Base-by-base conservation (phyloP, 2,113 vertebrate species). In the Coptodon bakossiorum region DNA sequence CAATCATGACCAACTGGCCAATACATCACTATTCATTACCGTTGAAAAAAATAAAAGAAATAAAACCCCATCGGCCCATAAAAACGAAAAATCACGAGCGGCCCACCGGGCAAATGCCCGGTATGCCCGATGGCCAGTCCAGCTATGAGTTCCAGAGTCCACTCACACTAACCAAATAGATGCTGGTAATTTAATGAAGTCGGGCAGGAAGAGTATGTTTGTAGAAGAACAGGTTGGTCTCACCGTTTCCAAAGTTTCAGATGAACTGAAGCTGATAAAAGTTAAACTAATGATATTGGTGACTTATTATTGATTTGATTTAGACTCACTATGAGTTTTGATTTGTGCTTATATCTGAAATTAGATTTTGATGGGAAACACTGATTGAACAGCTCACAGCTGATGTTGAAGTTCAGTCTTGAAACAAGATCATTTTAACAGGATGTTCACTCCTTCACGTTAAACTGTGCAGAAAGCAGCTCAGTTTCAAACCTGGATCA, bases 151-250 rank as follows among this genome's bases (percentile, higher is more conserved):
- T n/a, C n/a, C n/a, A n/a, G n/a, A n/a, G n/a, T n/a, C n/a, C n/a
- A n/a, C n/a, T n/a, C n/a, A n/a, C n/a, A n/a, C n/a, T n/a, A n/a
- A n/a, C n/a, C n/a, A n/a, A n/a, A n/a, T n/a, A n/a, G n/a, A n/a
- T n/a, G n/a, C n/a, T n/a, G n/a, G n/a, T n/a, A n/a, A n/a, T n/a
- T n/a, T n/a, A n/a, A n/a, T n/a, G n/a, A n/a, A n/a, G n/a, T n/a
- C 1, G 1, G 11, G 63, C 11, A 71, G n/a, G n/a, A 0, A 40
- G n/a, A 24, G 36, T 0, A 24, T 71, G n/a, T 68, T 43, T 24
- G 12, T 14, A 71, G 66, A 71, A 43, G 34, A 12, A 3, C 36
- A 71, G 36, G 12, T 40, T 22, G 3, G 14, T 5, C 63, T 22
- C 7, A 9, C 63, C 0, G n/a, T 71, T 68, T 1, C 36, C 19